These are phyloP conservation scores for Bombus difficillimus DNA, from an alignment of 1,140 invertebrate genomes.

Conservation along the genomic window DNA sequence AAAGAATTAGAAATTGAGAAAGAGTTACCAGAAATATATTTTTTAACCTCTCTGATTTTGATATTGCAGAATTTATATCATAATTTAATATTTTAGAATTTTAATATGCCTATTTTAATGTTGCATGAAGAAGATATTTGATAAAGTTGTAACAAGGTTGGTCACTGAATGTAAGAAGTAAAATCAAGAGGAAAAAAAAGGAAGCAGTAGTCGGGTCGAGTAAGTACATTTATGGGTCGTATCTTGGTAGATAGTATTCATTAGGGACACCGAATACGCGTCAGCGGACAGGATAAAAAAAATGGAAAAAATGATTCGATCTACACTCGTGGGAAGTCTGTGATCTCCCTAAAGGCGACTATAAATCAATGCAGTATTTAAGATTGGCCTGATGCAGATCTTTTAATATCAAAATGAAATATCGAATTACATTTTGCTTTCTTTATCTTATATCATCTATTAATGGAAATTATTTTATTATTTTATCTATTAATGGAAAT, in stretches of 20 bases:
- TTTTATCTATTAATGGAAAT: too few species aligned
- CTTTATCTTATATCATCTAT: background rate
- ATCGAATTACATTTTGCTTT: background rate
- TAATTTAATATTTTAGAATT: background rate
- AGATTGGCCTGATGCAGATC: background rate
- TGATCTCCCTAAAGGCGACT: background rate
- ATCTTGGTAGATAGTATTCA: constrained; percentile 58
- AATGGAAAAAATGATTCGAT: constrained; percentile 35
- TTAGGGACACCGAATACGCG: constrained; percentile 35
- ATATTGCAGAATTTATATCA: background rate
- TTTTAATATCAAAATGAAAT: background rate
- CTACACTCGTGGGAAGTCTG: constrained; percentile 48
- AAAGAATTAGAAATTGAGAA: background rate
- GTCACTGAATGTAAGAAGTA: background rate
- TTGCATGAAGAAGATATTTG: background rate
- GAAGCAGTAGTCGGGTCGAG: constrained; percentile 10
- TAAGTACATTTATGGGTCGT: constrained; percentile 48
- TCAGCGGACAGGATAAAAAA: constrained; percentile 40
- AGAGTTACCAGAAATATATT: background rate
- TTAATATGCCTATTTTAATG: background rate
- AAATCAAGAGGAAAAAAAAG: constrained; percentile 16
- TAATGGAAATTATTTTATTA: too few species aligned
- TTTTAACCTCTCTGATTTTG: background rate
- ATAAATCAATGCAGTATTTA: background rate
- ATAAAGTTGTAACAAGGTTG: constrained; percentile 7